A percentile compares a stretch with the other conserved stretches of the same genome.
Conservation (phyloP, 2,888 invertebrate genomes). For the Dyspetes luteomarginatus region DNA sequence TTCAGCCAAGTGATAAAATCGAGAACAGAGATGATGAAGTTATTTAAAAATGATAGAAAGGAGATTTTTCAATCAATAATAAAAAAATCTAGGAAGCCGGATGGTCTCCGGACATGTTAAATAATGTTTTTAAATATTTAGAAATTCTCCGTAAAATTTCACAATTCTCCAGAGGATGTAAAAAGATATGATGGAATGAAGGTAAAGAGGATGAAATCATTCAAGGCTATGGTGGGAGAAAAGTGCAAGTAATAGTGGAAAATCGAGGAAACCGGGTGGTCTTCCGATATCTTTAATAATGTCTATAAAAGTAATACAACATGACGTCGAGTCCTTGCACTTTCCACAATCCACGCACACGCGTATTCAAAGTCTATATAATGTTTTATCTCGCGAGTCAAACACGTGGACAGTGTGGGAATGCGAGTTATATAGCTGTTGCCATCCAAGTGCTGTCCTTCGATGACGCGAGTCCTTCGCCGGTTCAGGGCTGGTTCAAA, state of each 20-base stretch:
- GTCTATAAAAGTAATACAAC: conserved; percentile 20
- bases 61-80: too few species aligned
- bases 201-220: not conserved
- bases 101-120: too few species aligned
- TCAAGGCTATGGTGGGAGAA: not conserved
- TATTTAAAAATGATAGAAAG: too few species aligned
- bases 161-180: not conserved
- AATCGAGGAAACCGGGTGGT: conserved; percentile 33
- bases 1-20: too few species aligned
- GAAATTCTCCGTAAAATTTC: not conserved
- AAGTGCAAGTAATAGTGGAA: not conserved
- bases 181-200: not conserved
- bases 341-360: conserved; percentile 37
- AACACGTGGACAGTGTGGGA: conserved; percentile 65
- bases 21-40: too few species aligned
- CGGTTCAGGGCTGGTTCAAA: conserved; percentile 73
- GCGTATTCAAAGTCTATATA: conserved; percentile 23
- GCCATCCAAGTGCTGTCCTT: conserved; percentile 71
- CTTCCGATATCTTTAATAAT: conserved; percentile 35
- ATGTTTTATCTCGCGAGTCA: conserved; percentile 51
- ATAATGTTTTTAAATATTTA: too few species aligned
- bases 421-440: conserved; percentile 69
- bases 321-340: conserved; percentile 63
- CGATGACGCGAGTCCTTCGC: conserved; percentile 75
- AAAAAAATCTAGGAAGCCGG: too few species aligned